These are phyloP conservation scores for Synanthedon tipuliformis DNA, from an alignment of 2,888 invertebrate genomes.

Conservation along the genomic window DNA sequence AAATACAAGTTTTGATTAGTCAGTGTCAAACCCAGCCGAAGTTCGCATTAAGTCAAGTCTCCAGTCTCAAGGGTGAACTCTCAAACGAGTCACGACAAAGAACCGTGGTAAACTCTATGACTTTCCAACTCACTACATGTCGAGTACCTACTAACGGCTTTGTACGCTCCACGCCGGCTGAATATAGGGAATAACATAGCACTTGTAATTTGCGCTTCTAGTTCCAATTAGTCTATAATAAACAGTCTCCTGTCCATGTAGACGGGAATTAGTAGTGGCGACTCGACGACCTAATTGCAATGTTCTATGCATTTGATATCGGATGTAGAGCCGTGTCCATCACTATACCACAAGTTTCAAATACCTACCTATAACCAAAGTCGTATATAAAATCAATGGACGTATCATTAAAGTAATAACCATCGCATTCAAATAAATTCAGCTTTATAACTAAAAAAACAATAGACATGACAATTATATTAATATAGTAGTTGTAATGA, in stretches of 20 bases:
- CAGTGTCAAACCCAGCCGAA: neutral
- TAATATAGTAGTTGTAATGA: no score
- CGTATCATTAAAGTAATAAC: no score
- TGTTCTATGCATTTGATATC: neutral
- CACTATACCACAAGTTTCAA: no score
- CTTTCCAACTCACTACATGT: neutral
- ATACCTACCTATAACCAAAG: no score
- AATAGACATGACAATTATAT: no score
- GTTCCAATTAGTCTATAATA: conserved; percentile 38
- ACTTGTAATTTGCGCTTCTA: conserved; percentile 27
- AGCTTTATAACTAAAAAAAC: no score
- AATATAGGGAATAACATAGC: conserved; percentile 18
- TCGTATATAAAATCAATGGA: no score
- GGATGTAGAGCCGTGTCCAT: neutral
- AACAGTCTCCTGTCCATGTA: conserved; percentile 23
- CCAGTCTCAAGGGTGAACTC: neutral
- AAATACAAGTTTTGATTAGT: neutral
- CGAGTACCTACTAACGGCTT: neutral
- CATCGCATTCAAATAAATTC: no score
- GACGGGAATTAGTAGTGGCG: conserved; percentile 17
- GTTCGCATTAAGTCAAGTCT: neutral
- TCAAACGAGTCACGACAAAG: neutral
- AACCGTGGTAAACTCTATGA: neutral
- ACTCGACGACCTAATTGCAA: conserved; percentile 8
- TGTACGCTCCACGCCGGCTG: neutral